Evolutionary conservation across 2,113 vertebrate genomes (phyloP), one percentile per base, ranked within the genome.

Genomic region (Entelurus aequoreus): DNA sequence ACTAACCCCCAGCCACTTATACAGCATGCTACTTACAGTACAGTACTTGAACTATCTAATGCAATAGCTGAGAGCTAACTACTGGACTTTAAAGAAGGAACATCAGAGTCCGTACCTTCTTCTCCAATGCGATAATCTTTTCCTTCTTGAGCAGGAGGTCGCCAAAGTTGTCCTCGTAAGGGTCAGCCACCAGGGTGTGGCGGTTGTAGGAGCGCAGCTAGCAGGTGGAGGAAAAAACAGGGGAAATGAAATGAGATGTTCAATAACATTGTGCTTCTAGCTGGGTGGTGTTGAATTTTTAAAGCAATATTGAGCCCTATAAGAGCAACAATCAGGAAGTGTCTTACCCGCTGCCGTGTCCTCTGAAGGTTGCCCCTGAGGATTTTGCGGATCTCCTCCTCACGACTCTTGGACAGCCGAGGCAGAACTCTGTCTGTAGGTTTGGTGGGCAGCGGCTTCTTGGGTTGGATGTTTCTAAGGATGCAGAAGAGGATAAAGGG

Each of bases 381-480:
- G 77, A 99, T 98, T 53, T 97, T 96, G 40, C 95, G 86, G 80
- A 99, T 98, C 90, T 99, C 97, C 71, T 99, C 95, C 85, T 99
- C 97, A 65, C 95, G 91, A 68, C 91, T 90, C 82, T 94, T 98
- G 21, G 94, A 90, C 60, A 99, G 83, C 50, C 94, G 91, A 0
- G 95, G 93, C 61, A 98, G 80, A 49, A 86, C 87, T 1, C 93
- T 88, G 4, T 94, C 93, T 0, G 66, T n/a, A 0, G 71, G 6
- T 48, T 79, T 79, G 42, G 54, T 13, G 19, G 64, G 1, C 48
- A 62, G 50, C 21, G 88, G 83, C 71, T 93, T 89, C 61, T 94
- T 97, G 54, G 94, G 94, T 63, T 91, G 90, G 76, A 99, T 98
- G 85, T 99, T 99, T 85, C 96, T 99, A 76, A 0, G 2, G 68